Evolutionary conservation across 2,113 vertebrate genomes (phyloP).

Genomic region (Eudorcas thomsonii): DNA sequence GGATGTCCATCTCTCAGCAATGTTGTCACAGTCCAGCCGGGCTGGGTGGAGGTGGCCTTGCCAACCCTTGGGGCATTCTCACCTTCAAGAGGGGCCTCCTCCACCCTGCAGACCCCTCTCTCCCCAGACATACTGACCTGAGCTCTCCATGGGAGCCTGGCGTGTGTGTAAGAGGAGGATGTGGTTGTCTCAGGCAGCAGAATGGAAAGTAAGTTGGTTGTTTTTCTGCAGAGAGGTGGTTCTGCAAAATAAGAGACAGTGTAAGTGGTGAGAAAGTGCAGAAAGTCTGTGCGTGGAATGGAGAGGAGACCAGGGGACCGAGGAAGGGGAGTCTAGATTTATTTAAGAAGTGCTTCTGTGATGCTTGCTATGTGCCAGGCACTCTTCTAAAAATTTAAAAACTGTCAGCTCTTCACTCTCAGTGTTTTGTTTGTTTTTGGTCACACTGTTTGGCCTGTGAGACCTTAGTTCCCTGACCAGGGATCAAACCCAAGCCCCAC

Average conservation of each 20-base stretch:
- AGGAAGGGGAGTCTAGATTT: neutral
- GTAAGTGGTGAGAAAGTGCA: neutral
- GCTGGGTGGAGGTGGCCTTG: neutral
- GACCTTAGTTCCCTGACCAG: neutral
- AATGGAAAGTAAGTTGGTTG: neutral
- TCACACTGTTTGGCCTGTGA: neutral
- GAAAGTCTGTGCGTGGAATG: neutral
- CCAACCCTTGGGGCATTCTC: neutral
- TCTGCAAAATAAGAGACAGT: conserved; percentile 61
- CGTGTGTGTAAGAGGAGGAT: neutral
- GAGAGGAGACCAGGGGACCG: neutral
- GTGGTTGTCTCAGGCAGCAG: conserved; percentile 12
- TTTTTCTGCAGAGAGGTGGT: neutral
- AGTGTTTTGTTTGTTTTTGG: neutral
- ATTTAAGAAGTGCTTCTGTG: neutral
- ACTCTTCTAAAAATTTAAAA: neutral
- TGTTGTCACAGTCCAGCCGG: neutral
- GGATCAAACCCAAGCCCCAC: neutral
- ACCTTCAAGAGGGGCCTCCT: too few relatives aligned
- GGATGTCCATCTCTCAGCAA: neutral
- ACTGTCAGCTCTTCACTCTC: neutral
- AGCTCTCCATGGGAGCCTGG: conserved; percentile 58
- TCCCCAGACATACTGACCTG: conserved; percentile 53
- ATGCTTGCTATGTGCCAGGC: neutral
- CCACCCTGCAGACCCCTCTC: too few relatives aligned